A percentile compares a stretch with the other conserved stretches of the same genome.
phyloP scores from a whole-genome alignment of 2,888 invertebrate species.

The Stegophylla sp. region DNA sequence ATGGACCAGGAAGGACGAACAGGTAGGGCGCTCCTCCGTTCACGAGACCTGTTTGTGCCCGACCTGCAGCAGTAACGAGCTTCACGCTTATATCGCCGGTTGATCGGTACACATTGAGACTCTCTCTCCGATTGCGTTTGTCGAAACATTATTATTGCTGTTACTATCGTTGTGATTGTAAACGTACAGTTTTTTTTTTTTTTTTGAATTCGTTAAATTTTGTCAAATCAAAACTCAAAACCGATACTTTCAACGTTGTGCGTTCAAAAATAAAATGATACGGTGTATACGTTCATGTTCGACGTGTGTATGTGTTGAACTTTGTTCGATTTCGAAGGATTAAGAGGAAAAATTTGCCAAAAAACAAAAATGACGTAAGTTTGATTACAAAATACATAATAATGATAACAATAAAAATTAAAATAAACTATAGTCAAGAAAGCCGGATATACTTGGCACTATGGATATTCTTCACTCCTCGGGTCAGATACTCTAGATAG shows the following conservation, averaged over 20 bases:
- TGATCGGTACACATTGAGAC: not conserved
- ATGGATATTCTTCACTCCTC: too few species aligned
- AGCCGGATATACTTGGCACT: too few species aligned
- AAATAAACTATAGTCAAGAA: too few species aligned
- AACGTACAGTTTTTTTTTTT: not conserved
- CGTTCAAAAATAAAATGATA: not conserved
- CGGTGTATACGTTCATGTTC: not conserved
- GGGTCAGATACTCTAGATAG: too few species aligned
- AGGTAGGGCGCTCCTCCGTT: conserved; percentile 55
- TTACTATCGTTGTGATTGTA: not conserved
- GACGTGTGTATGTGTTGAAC: not conserved
- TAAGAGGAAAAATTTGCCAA: too few species aligned
- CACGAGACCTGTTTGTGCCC: conserved; percentile 33
- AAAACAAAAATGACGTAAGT: conserved; percentile 35
- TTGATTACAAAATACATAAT: not conserved
- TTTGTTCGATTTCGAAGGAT: not conserved
- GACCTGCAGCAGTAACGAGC: conserved; percentile 50
- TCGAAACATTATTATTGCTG: not conserved
- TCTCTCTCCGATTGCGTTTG: conserved; percentile 30
- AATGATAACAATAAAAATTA: too few species aligned
- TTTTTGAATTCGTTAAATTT: too few species aligned
- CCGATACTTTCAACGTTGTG: not conserved
- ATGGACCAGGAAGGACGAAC: conserved; percentile 58
- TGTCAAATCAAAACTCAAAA: not conserved
- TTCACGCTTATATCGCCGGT: conserved; percentile 50